Percentiles rank a stretch among this genome's conserved stretches.
These are phyloP conservation scores for Drosophila miranda DNA, from an alignment of 1,140 invertebrate species.

Conservation along the genomic window DNA sequence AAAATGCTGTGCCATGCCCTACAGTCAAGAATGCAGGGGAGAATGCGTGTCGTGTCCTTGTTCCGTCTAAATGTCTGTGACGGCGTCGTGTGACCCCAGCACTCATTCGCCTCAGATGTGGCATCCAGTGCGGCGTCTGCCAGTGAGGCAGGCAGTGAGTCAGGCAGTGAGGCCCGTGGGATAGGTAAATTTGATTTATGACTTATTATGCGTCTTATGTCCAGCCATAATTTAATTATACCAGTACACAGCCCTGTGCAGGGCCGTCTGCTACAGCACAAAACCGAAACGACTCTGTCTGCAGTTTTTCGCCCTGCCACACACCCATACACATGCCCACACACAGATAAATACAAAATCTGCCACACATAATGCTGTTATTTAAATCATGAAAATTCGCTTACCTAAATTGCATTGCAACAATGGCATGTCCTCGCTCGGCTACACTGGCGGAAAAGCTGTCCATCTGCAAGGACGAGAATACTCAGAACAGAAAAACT, in stretches of 20 bases:
- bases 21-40: not conserved
- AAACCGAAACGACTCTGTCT: constrained; percentile 21
- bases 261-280: not conserved
- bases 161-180: constrained; percentile 45
- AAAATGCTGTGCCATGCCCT: constrained; percentile 23
- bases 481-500: too few relatives aligned
- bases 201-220: constrained; percentile 82
- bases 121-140: constrained; percentile 24
- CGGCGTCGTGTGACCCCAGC: constrained; percentile 30
- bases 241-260: constrained; percentile 58
- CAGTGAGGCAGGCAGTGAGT: not conserved
- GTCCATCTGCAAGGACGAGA: constrained; percentile 5
- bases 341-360: constrained; percentile 14
- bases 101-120: not conserved
- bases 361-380: constrained; percentile 60
- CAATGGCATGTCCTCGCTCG: constrained; percentile 55
- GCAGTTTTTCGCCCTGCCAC: constrained; percentile 46
- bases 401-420: constrained; percentile 76
- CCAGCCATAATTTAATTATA: constrained; percentile 82
- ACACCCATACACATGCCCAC: constrained; percentile 1
- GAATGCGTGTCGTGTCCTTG: constrained; percentile 2
- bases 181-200: constrained; percentile 82
- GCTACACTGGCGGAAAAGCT: constrained; percentile 12
- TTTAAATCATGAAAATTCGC: constrained; percentile 80
- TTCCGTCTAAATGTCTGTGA: constrained; percentile 16